phyloP scores from a whole-genome alignment of 2,888 invertebrate species.

The Lasioglossum morio region DNA sequence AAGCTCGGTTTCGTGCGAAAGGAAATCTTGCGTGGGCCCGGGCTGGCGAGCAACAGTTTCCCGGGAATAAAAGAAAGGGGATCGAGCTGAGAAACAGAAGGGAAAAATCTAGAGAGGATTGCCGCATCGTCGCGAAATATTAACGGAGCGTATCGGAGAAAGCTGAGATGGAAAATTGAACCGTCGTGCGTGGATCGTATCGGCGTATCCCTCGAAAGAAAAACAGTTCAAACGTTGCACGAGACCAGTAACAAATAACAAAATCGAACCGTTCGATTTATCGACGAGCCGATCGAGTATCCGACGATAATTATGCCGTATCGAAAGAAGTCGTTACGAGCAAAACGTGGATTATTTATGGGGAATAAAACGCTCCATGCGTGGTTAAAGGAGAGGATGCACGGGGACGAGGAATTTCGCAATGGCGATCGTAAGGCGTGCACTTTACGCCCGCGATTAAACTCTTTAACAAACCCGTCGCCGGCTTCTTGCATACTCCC shows the following conservation, averaged over 20 bases:
- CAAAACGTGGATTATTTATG: slow-evolving; percentile 6
- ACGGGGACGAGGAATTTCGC: slow-evolving; percentile 1
- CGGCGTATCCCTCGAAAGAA: background rate
- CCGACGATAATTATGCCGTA: background rate
- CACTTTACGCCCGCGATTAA: slow-evolving; percentile 25
- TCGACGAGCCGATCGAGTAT: background rate
- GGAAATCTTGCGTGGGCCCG: slow-evolving; percentile 72
- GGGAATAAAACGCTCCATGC: background rate
- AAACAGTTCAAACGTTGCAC: background rate
- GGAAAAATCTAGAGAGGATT: slow-evolving; percentile 69
- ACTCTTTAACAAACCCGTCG: slow-evolving; percentile 3
- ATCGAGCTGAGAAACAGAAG: slow-evolving; percentile 41
- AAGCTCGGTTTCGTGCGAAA: slow-evolving; percentile 67
- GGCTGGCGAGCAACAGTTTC: slow-evolving; percentile 60
- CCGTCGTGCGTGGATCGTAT: slow-evolving; percentile 23
- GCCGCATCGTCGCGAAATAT: slow-evolving; percentile 77
- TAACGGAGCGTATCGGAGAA: slow-evolving; percentile 83
- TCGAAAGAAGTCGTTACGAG: background rate
- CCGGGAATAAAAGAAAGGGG: slow-evolving; percentile 68
- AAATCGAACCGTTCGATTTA: background rate
- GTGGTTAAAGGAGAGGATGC: background rate
- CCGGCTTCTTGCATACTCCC: background rate
- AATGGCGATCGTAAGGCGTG: slow-evolving; percentile 9
- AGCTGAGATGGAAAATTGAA: slow-evolving; percentile 77
- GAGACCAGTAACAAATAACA: background rate